Evolutionary conservation across 2,113 vertebrate genomes (phyloP), one percentile per base, ranked within the genome.

Genomic region (Cyanistes caeruleus): DNA sequence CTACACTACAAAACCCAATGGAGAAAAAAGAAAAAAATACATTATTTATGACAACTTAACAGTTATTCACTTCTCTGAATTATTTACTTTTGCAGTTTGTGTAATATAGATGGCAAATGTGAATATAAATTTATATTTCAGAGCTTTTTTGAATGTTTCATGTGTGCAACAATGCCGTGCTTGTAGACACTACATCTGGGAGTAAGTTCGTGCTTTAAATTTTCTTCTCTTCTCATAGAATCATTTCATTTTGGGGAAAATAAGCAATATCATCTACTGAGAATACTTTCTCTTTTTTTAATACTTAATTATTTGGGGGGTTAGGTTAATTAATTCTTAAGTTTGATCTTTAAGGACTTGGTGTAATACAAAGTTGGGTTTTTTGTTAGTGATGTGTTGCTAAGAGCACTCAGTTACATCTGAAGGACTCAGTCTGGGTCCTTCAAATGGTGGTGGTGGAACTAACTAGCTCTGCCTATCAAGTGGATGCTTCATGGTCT

Each of bases 1-100:
- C 4, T 7, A 10, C 3, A 8, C 4, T 82, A 21, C 4, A 82
- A 62, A 51, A 15, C 1, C 3, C 6, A 49, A 7, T 5, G 3
- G 11, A 78, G 2, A 11, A 37, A 79, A 87, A 78, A 83, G 3
- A 3, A 69, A 48, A 39, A 95, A 84, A 48, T 44, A 11, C 10
- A 15, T 56, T 0, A 52, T 89, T 95, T 74, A 51, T 69, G 23
- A 39, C 6, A 77, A 15, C 12, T 43, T 87, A 28, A 2, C 10
- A 41, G 18, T 67, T 86, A 77, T 67, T 86, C 55, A 77, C 9
- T 4, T 58, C 7, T 70, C 58, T 88, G 21, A 65, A 79, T 86
- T 67, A 78, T 84, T 92, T 74, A 33, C 7, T 35, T 70, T 63
- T 84, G 16, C 16, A 39, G 10, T 91, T 79, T 82, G 20, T 30